Conservation (phyloP, 2,113 vertebrate genomes). For the Parotia lawesii region DNA sequence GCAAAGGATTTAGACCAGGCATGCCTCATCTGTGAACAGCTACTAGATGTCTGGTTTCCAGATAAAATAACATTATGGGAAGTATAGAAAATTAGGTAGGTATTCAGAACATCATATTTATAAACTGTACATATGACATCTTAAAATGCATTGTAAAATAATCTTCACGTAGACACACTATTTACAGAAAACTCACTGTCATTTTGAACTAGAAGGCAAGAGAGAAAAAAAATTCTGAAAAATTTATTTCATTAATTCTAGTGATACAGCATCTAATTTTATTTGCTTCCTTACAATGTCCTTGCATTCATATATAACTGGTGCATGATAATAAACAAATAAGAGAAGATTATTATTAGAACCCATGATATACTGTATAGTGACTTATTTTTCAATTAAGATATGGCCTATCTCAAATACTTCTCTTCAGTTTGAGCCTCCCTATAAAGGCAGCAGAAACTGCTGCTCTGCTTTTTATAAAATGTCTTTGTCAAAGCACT, state of each 20-base stretch:
- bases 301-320: background rate
- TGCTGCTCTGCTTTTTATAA: background rate
- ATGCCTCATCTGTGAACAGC: background rate
- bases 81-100: background rate
- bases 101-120: background rate
- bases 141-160: background rate
- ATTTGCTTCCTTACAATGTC: background rate
- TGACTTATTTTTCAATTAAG: background rate
- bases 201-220: background rate
- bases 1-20: background rate
- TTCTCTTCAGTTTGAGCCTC: background rate
- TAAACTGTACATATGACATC: background rate
- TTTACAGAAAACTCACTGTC: background rate
- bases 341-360: background rate
- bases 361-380: background rate
- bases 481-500: background rate
- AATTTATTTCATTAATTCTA: background rate
- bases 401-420: background rate
- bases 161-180: background rate
- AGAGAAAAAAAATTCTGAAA: background rate
- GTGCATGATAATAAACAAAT: background rate
- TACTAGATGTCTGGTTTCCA: background rate
- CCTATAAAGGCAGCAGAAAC: background rate
- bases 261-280: background rate
- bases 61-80: background rate